Evolutionary conservation across 1,140 invertebrate genomes (phyloP), one percentile per base, ranked within the genome.

Genomic region (Stegodyphus mimosarum): DNA sequence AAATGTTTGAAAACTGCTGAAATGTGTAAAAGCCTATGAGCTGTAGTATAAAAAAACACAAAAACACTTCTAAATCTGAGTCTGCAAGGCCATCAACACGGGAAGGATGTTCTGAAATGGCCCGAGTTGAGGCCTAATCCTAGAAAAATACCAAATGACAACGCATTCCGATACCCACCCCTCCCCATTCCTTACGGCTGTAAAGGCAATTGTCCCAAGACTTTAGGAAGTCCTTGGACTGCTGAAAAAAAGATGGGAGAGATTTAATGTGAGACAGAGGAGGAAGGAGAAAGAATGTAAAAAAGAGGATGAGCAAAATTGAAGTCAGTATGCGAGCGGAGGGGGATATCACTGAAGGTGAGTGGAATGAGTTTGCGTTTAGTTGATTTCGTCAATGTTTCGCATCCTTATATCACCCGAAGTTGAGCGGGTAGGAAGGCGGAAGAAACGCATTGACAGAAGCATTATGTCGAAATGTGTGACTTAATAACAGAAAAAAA

Each of bases 61-160:
- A 48, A 60, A 50, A 55, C 70, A 74, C 70, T 74, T 64, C 33
- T 64, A 55, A 73, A 64, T 51, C 52, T 72, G 71, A 74, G 71
- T 83, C 70, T 83, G 80, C 71, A 52, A 83, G 80, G 71, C 80
- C 71, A 83, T 83, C 80, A 83, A 83, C 80, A 74, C 80, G 48
- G 60, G 80, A 73, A n/a, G 80, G 80, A 71, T 55, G 79, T 72
- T 49, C 80, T 83, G 49, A 83, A 83, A 83, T 83, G 80, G 80
- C 63, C 67, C 17, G 60, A 18, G 80, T 64, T 63, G 71, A 51
- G 72, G 72, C 64, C 72, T 84, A 84, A 84, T 84, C 81, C 81
- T 49, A 84, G 81, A 84, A 84, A 84, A 84, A 84, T 75, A 84
- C 81, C 81, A 84, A 84, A 84, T 76, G 81, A 84, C 81, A 84